A percentile compares a stretch with the other conserved stretches of the same genome.
phyloP scores from a whole-genome alignment of 2,888 invertebrate genomes.

The Rhynchonema sp. region DNA sequence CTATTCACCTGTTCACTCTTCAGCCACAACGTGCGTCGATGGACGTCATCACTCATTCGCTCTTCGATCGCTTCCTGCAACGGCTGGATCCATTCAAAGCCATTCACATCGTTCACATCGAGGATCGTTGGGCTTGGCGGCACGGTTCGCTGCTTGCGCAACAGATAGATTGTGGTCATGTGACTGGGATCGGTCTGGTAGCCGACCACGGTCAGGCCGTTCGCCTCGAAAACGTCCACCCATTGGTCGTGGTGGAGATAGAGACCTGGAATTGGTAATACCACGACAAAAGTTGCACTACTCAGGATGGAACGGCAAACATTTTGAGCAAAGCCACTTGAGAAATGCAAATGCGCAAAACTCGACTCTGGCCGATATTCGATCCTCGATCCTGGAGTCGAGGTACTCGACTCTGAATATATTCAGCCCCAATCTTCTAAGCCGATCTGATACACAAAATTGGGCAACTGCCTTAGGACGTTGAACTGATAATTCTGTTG shows the following conservation, averaged over 20 bases:
- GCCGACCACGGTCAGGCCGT: constrained; percentile 12
- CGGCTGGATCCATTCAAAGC: constrained; percentile 24
- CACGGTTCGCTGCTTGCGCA: constrained; percentile 14
- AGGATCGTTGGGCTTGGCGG: constrained; percentile 20
- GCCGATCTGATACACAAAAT: too few relatives aligned
- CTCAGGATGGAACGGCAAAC: too few relatives aligned
- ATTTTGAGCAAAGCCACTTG: too few relatives aligned
- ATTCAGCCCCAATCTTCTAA: too few relatives aligned
- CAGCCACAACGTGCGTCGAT: constrained; percentile 38
- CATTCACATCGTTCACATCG: constrained; percentile 23
- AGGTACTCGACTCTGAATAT: too few relatives aligned
- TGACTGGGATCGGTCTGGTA: constrained; percentile 7
- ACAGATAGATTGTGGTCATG: constrained; percentile 17
- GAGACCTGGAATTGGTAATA: too few relatives aligned
- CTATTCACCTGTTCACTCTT: constrained; percentile 33
- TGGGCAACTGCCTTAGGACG: too few relatives aligned
- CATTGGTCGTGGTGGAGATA: constrained; percentile 14
- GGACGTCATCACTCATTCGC: constrained; percentile 37
- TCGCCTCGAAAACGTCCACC: constrained; percentile 14
- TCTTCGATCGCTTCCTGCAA: constrained; percentile 39
- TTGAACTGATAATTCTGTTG: too few relatives aligned
- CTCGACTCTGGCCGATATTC: too few relatives aligned
- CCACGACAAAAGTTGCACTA: too few relatives aligned
- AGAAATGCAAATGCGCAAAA: too few relatives aligned
- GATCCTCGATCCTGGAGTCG: too few relatives aligned